These are phyloP conservation scores for Cactoblastis cactorum DNA, from an alignment of 2,888 invertebrate genomes.

Conservation along the genomic window DNA sequence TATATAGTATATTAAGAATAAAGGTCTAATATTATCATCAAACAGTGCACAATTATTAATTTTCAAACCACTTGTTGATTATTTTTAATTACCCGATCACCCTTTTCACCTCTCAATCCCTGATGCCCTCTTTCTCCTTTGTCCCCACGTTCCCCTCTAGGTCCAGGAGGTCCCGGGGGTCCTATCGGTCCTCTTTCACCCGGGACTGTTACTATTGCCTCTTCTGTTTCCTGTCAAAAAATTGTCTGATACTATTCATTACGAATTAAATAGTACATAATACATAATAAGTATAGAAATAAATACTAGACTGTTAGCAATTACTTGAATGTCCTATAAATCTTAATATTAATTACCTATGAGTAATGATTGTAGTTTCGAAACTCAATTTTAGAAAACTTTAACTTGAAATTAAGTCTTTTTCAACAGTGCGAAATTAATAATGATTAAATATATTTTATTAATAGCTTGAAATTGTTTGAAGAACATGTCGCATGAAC, in stretches of 20 bases:
- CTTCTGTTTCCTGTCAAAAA: constrained; percentile 54
- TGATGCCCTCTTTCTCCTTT: constrained; percentile 72
- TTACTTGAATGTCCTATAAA: no score
- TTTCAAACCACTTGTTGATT: constrained; percentile 3
- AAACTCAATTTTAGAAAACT: no score
- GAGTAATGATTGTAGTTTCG: no score
- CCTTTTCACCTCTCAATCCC: constrained; percentile 77
- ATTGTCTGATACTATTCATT: constrained; percentile 34
- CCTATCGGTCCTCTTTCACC: constrained; percentile 46
- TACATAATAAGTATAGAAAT: background rate
- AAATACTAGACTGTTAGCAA: background rate
- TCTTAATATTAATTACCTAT: no score
- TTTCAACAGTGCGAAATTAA: no score
- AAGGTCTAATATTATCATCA: background rate
- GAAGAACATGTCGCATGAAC: no score
- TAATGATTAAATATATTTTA: no score
- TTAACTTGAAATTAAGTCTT: no score
- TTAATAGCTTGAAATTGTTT: no score
- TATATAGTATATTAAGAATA: no score
- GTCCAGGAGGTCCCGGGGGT: constrained; percentile 77
- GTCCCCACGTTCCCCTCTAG: constrained; percentile 75
- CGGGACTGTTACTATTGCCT: constrained; percentile 35
- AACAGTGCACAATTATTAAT: background rate
- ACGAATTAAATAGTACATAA: background rate
- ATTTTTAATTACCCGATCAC: constrained; percentile 40